phyloP scores from a whole-genome alignment of 2,113 vertebrate genomes.

The Myanophis thanlyinensis region DNA sequence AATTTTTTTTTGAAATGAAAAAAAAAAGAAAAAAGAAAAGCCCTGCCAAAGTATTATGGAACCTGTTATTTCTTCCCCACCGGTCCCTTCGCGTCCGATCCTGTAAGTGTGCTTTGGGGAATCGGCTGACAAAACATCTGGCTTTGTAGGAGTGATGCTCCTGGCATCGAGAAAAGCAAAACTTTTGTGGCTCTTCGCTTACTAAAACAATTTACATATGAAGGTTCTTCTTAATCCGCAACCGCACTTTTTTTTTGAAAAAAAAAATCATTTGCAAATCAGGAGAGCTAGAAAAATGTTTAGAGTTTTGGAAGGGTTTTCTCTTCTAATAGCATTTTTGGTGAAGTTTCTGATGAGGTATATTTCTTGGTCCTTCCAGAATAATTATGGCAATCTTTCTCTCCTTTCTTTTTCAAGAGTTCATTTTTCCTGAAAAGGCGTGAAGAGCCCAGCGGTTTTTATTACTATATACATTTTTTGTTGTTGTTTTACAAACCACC shows the following conservation, averaged over 20 bases:
- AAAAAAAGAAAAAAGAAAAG: background rate
- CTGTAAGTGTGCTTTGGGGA: constrained; percentile 64
- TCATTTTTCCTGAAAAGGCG: background rate
- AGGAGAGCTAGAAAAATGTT: constrained; percentile 49
- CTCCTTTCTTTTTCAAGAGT: background rate
- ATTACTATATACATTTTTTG: too few species aligned
- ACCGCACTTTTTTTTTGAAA: constrained; percentile 39
- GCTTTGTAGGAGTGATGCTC: constrained; percentile 72
- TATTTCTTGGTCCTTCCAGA: background rate
- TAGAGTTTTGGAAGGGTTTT: constrained; percentile 28
- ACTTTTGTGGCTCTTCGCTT: constrained; percentile 68
- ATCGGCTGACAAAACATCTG: constrained; percentile 74
- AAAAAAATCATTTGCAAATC: constrained; percentile 45
- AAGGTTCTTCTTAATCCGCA: constrained; percentile 55
- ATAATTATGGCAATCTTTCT: background rate
- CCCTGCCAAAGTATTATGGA: background rate
- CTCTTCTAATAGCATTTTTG: background rate
- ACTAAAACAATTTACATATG: constrained; percentile 66
- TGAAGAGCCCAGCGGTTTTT: background rate
- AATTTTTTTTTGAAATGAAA: background rate
- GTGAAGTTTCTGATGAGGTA: background rate
- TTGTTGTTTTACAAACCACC: background rate
- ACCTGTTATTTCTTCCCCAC: background rate
- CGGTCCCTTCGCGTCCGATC: constrained; percentile 16
- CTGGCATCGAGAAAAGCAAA: constrained; percentile 73